Evolutionary conservation across 2,113 vertebrate species (phyloP).

Genomic region (Merops nubicus): DNA sequence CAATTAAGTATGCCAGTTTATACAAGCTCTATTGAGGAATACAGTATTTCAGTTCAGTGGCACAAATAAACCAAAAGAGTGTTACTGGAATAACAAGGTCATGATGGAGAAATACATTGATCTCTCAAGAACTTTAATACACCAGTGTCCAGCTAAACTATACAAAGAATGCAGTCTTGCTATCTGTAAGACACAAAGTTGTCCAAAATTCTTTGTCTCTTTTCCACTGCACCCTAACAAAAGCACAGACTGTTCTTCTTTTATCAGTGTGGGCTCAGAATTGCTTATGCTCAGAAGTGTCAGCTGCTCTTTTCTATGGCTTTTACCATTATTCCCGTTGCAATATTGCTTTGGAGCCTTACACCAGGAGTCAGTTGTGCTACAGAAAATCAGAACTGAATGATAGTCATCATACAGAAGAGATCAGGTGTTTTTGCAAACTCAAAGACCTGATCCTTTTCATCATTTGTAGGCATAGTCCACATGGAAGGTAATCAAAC

Average conservation of each 20-base stretch:
- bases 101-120: fast-evolving
- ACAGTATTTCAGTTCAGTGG: neutral
- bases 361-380: neutral
- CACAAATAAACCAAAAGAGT: neutral
- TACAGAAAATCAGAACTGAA: neutral
- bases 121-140: neutral
- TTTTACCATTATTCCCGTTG: neutral
- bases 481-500: neutral
- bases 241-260: neutral
- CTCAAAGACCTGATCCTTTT: neutral
- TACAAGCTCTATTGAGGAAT: neutral
- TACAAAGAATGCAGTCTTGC: neutral
- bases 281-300: neutral
- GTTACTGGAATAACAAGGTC: neutral
- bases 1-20: neutral
- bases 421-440: neutral
- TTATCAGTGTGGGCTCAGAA: neutral
- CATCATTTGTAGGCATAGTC: neutral
- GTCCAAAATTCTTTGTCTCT: neutral
- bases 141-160: neutral
- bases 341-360: neutral
- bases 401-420: neutral
- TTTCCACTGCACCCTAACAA: neutral
- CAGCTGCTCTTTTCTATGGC: neutral
- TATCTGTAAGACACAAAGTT: neutral